A percentile compares a stretch with the other conserved stretches of the same genome.
Evolutionary conservation across 1,140 invertebrate species (phyloP).

Genomic region (Thereuonema tuberculata): DNA sequence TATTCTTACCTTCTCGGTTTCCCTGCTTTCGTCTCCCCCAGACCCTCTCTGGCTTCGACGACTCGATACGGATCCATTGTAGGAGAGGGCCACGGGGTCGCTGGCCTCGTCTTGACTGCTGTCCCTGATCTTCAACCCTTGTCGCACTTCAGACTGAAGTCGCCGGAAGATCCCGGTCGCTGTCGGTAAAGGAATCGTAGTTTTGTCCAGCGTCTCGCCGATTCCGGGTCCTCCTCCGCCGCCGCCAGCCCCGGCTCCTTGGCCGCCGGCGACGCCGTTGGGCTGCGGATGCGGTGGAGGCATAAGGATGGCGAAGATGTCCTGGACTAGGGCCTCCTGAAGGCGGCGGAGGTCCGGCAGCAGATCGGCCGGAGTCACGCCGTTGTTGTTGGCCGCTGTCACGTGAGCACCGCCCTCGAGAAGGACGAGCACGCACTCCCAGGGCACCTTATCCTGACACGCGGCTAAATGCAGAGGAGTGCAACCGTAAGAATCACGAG

Average conservation of each 20-base stretch:
- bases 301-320: slow-evolving; percentile 14
- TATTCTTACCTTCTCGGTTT: too few relatives aligned
- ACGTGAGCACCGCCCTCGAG: slow-evolving; percentile 39
- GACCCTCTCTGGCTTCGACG: background rate
- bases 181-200: background rate
- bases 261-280: background rate
- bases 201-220: background rate
- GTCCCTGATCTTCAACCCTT: background rate
- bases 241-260: slow-evolving; percentile 13
- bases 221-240: background rate
- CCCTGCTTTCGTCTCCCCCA: too few relatives aligned
- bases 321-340: slow-evolving; percentile 34
- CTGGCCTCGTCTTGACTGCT: background rate
- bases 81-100: background rate
- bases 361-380: slow-evolving; percentile 34
- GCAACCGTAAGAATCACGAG: slow-evolving; percentile 37
- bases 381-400: slow-evolving; percentile 31
- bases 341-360: slow-evolving; percentile 32
- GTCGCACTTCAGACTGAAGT: background rate
- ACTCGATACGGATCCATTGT: slow-evolving; percentile 6
- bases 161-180: background rate
- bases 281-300: background rate
- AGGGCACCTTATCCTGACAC: slow-evolving; percentile 35
- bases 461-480: slow-evolving; percentile 42
- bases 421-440: slow-evolving; percentile 38